Evolutionary conservation across 1,140 invertebrate species (phyloP), one percentile per base, ranked within the genome.

Genomic region (Lineus longissimus): DNA sequence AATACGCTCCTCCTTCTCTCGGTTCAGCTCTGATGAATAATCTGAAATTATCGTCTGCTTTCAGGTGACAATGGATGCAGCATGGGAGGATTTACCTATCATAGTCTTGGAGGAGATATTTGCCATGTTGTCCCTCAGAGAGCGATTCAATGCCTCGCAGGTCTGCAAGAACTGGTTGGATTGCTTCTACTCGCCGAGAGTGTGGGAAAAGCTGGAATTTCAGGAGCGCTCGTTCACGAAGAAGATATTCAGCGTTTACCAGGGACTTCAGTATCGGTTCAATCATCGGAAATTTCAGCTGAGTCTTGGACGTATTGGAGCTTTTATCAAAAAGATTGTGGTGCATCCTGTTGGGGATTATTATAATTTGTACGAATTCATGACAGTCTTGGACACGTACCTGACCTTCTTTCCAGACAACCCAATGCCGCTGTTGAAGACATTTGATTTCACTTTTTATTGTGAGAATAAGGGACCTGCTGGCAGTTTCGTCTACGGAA

Each of bases 261-360:
- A 51, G 47, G 47, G 47, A 9, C 25, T 23, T n/a, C 25, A 19
- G 25, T 27, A 27, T 23, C 19, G 25, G 6, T 27, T 51, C n/a
- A 27, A n/a, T 9, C 47, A 51, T n/a, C 6, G 25, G n/a, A 19
- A 27, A n/a, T 23, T 67, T 17, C 56, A 90, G 63, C 77, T 86
- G 13, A 92, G 89, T 68, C 79, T 93, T 7, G 85, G 86, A 36
- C 85, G 84, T 65, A 85, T 92, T 43, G 90, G 90, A 0, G 78
- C 74, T 59, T 82, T 88, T 71, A 83, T 92, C 64, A 82, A 86
- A 47, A 84, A 82, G 9, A 71, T 92, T 2, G 83, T 89, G 11
- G 87, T 93, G 62, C 83, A 85, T 27, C 90, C 90, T 0, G 89
- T 88, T 84, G 81, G 85, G 25, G 91, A 91, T 76, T 90, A 92